Conservation (phyloP, 2,113 vertebrate species). For the Echinops telfairi region DNA sequence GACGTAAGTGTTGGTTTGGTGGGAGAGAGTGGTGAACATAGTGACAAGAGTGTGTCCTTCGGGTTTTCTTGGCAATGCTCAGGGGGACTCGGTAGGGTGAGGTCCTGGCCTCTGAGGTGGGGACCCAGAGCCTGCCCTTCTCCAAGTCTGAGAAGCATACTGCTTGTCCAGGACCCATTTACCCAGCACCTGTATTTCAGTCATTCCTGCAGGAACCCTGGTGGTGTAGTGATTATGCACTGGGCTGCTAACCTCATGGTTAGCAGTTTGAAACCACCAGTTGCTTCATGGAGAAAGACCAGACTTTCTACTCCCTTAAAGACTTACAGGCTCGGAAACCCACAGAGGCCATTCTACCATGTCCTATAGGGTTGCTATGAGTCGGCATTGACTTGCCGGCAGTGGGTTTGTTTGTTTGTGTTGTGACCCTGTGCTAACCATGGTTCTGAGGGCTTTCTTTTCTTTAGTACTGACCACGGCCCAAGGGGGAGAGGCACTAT, state of each 20-base stretch:
- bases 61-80: neutral
- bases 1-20: neutral
- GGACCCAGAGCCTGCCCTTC: neutral
- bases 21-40: neutral
- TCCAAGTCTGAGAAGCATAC: neutral
- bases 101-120: neutral
- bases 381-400: too few species aligned
- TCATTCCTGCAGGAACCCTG: neutral
- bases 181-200: neutral
- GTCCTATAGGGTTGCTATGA: too few species aligned
- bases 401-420: too few species aligned
- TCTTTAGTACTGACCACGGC: neutral
- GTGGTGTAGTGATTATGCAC: neutral
- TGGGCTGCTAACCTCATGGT: too few species aligned
- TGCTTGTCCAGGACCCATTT: neutral
- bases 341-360: too few species aligned
- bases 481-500: neutral
- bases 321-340: too few species aligned
- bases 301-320: too few species aligned
- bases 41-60: neutral
- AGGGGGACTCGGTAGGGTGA: neutral
- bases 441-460: neutral
- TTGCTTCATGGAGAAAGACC: too few species aligned
- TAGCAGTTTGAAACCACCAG: too few species aligned
- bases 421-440: neutral